These are phyloP conservation scores for Drosophila simulans DNA, from an alignment of 1,140 invertebrate genomes.

Conservation along the genomic window DNA sequence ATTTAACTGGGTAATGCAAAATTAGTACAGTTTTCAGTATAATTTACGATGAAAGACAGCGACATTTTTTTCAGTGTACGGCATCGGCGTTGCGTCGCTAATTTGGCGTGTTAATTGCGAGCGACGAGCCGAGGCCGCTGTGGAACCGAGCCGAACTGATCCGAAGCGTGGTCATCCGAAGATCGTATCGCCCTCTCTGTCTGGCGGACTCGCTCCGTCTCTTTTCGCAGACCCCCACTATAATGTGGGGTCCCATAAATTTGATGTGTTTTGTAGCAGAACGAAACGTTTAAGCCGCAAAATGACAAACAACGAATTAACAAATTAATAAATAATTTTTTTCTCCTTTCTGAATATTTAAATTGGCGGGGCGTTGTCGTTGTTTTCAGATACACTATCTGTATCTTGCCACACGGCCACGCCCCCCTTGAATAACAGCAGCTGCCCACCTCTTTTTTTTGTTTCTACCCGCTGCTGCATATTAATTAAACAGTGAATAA, in stretches of 20 bases:
- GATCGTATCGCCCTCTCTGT: constrained; percentile 13
- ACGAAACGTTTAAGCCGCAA: constrained; percentile 84
- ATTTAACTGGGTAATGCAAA: no score
- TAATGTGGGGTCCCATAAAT: constrained; percentile 69
- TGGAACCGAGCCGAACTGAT: constrained; percentile 33
- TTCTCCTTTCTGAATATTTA: constrained; percentile 27
- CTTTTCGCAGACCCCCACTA: constrained; percentile 8
- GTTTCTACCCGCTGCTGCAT: constrained; percentile 54
- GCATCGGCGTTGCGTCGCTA: constrained; percentile 59
- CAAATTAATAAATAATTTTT: constrained; percentile 82
- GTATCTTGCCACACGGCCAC: constrained; percentile 46
- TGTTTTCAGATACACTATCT: constrained; percentile 52
- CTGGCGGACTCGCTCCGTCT: neutral
- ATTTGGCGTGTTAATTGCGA: constrained; percentile 80
- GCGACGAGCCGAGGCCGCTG: constrained; percentile 58
- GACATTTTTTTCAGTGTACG: neutral
- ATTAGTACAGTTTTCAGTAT: no score
- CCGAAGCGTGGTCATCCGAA: constrained; percentile 49
- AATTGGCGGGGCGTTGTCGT: constrained; percentile 47
- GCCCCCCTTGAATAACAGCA: constrained; percentile 30
- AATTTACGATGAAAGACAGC: no score
- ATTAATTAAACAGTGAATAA: constrained; percentile 55
- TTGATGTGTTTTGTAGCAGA: constrained; percentile 77
- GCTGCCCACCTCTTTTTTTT: constrained; percentile 26
- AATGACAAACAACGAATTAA: constrained; percentile 84